Base-by-base conservation (phyloP, 2,888 invertebrate species). In the Colostygia pectinataria region DNA sequence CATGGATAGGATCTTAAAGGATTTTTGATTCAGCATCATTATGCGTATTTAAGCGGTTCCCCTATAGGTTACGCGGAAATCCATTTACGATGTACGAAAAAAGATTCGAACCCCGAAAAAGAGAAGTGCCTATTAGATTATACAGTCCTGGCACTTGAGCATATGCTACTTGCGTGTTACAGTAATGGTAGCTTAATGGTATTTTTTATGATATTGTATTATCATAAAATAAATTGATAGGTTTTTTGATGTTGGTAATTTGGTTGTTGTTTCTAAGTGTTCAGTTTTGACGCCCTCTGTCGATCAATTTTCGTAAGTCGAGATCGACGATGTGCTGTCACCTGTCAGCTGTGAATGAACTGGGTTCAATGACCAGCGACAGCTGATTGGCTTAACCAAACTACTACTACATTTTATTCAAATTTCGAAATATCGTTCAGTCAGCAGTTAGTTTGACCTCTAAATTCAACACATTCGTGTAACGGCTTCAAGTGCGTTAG, bases 71-170 rank as follows among this genome's bases (percentile, higher is more conserved):
- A 74, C 69, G 71, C 71, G 60, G 64, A 66, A 71, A 75, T 71
- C 62, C 64, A 61, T 80, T 80, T 80, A 80, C 77, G 80, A 76
- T 68, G 71, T 72, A 74, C 65, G 74, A 78, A 79, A 78, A 80
- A 72, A 66, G 70, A 74, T 75, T 74, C 54, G 64, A 63, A 61
- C 58, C 62, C 68, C 66, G 66, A 68, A 68, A 66, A 70, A 62
- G 67, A 68, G 68, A 76, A 72, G 66, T 63, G 59, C 61, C 72
- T 65, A 73, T 73, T 69, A 70, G 66, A 71, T 72, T 71, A 70
- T 72, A 69, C 66, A 69, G 71, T 65, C 65, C 59, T 50, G 57
- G 44, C 24, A 54, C 60, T 53, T 63, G 55, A 60, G 66, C 77
- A 75, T 78, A 80, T 77, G 79, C 70, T 59, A 48, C 62, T 61